A percentile compares a stretch with the other conserved stretches of the same genome.
phyloP scores from a whole-genome alignment of 2,888 invertebrate species.

The Danaus chrysippus region DNA sequence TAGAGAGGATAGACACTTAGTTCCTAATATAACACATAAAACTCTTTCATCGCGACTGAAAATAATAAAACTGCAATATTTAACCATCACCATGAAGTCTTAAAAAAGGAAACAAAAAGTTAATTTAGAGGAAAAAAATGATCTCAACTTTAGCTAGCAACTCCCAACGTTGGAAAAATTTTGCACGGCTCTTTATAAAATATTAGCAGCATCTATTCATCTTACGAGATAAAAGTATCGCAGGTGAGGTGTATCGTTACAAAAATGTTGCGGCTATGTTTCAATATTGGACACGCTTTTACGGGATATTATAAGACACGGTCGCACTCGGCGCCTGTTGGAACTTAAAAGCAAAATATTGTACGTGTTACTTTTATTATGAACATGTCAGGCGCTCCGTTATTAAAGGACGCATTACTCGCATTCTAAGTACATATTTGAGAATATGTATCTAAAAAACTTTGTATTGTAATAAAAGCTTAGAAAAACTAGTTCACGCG shows the following conservation, averaged over 20 bases:
- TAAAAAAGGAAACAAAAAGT: neutral
- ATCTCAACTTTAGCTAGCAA: slow-evolving; percentile 4
- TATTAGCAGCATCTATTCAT: slow-evolving; percentile 18
- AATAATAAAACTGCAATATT: too few relatives aligned
- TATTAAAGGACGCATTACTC: neutral
- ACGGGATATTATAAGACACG: slow-evolving; percentile 9
- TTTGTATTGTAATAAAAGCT: neutral
- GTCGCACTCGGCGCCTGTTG: slow-evolving; percentile 1
- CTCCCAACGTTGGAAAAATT: slow-evolving; percentile 7
- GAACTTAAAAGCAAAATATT: slow-evolving; percentile 4
- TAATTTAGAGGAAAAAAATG: slow-evolving; percentile 4
- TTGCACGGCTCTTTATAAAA: slow-evolving; percentile 16
- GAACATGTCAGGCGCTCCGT: neutral
- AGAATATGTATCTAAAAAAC: neutral
- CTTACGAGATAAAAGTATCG: slow-evolving; percentile 11
- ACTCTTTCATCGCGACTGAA: too few relatives aligned
- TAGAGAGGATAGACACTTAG: too few relatives aligned
- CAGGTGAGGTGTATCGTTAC: slow-evolving; percentile 18
- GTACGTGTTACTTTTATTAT: slow-evolving; percentile 2
- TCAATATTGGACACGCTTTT: slow-evolving; percentile 19
- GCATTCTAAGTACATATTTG: neutral
- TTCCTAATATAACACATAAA: too few relatives aligned
- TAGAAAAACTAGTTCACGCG: slow-evolving; percentile 5
- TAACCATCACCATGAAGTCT: too few relatives aligned
- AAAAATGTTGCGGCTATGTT: slow-evolving; percentile 19